Conservation (phyloP, 2,797 vertebrate species). For the Pangasius djambal region DNA sequence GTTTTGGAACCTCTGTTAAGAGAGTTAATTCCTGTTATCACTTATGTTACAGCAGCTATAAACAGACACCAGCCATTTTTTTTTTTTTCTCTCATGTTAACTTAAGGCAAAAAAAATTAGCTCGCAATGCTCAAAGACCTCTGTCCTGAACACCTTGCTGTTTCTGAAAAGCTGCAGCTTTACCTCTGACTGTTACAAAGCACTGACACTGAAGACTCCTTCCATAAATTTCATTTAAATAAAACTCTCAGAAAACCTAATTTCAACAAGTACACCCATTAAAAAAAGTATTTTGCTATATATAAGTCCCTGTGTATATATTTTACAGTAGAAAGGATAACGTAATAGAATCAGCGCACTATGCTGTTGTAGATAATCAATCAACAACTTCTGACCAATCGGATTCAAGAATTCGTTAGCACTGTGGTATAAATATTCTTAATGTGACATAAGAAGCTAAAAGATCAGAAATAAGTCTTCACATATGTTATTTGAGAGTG, state of each 20-base stretch:
- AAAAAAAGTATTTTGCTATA: neutral
- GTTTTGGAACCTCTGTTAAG: neutral
- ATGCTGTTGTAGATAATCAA: neutral
- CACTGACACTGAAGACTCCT: neutral
- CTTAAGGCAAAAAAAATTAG: neutral
- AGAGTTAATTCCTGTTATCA: neutral
- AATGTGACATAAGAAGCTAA: neutral
- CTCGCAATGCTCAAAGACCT: neutral
- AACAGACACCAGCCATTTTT: neutral
- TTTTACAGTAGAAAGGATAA: neutral
- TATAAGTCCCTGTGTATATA: neutral
- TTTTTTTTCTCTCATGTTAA: neutral
- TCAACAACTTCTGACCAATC: neutral
- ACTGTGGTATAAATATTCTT: neutral
- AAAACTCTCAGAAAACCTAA: neutral
- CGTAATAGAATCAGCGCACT: neutral
- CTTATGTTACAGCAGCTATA: neutral
- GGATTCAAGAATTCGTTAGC: neutral
- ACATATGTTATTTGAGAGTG: too few species aligned
- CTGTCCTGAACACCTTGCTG: neutral
- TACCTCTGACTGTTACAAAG: neutral
- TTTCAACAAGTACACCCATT: neutral
- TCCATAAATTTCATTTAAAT: too few species aligned
- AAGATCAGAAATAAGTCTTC: neutral
- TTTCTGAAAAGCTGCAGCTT: neutral